Evolutionary conservation across 2,113 vertebrate genomes (phyloP).

Genomic region (Ardeotis arabs): DNA sequence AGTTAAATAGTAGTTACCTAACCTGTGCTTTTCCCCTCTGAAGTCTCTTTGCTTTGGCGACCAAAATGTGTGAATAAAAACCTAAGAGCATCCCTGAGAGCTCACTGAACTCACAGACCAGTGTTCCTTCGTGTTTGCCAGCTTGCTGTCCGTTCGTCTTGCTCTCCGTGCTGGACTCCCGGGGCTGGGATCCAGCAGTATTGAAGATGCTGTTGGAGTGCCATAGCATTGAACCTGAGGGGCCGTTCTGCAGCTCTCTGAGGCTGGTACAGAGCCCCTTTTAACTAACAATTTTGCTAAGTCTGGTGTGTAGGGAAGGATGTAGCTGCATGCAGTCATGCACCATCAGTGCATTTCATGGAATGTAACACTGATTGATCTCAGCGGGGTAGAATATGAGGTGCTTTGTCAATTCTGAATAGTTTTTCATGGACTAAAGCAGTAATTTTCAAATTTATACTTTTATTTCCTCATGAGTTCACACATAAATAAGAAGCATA

Average conservation of each 20-base stretch:
- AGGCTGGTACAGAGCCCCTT: neutral
- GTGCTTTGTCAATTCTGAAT: neutral
- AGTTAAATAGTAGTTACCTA: neutral
- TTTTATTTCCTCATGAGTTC: neutral
- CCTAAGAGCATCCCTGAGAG: neutral
- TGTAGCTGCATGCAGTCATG: neutral
- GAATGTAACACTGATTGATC: neutral
- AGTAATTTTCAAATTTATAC: neutral
- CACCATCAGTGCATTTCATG: neutral
- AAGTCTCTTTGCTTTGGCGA: neutral
- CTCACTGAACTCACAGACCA: neutral
- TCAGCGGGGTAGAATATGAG: neutral
- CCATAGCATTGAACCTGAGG: neutral
- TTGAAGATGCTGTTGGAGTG: neutral
- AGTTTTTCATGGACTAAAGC: neutral
- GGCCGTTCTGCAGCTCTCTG: neutral
- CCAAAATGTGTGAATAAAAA: neutral
- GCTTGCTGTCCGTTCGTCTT: neutral
- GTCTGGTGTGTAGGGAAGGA: accelerated
- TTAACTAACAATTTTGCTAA: neutral
- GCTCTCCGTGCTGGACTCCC: accelerated
- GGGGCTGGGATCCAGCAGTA: neutral
- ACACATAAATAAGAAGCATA: neutral
- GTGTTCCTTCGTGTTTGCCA: neutral
- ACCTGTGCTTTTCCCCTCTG: neutral